A percentile compares a stretch with the other conserved stretches of the same genome.
Conservation (phyloP, 2,113 vertebrate genomes). For the Camelus bactrianus region DNA sequence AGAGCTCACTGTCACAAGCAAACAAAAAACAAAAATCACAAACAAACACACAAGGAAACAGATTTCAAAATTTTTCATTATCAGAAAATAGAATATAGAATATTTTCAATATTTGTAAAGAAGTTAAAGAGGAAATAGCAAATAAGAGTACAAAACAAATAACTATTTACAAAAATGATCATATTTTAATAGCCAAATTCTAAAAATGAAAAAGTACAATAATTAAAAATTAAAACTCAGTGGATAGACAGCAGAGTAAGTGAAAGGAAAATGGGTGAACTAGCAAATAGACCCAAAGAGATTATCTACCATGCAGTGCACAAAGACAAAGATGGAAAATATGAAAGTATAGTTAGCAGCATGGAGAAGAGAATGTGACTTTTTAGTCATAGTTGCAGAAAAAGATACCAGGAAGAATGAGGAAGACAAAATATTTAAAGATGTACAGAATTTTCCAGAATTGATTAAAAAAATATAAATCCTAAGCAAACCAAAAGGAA, state of each 20-base stretch:
- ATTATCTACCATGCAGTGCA: neutral
- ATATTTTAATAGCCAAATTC: neutral
- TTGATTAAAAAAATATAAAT: neutral
- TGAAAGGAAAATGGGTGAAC: neutral
- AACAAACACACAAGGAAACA: neutral
- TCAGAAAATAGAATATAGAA: neutral
- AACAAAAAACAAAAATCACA: neutral
- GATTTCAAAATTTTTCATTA: neutral
- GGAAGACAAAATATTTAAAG: constrained; percentile 16
- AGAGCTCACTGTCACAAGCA: neutral
- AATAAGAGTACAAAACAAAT: neutral
- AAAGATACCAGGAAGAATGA: neutral
- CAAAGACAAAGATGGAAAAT: neutral
- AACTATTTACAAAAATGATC: neutral
- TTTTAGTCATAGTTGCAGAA: neutral
- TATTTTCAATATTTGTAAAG: neutral
- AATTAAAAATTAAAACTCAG: constrained; percentile 6
- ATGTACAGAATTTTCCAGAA: constrained; percentile 28
- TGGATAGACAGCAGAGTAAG: neutral
- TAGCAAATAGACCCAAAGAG: neutral
- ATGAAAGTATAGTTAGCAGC: neutral
- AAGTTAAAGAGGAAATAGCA: neutral
- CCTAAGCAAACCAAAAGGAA: constrained; percentile 12
- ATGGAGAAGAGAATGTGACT: neutral
- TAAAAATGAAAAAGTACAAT: constrained; percentile 10